Evolutionary conservation across 2,888 invertebrate species (phyloP).

Genomic region (Aphidius colemani): DNA sequence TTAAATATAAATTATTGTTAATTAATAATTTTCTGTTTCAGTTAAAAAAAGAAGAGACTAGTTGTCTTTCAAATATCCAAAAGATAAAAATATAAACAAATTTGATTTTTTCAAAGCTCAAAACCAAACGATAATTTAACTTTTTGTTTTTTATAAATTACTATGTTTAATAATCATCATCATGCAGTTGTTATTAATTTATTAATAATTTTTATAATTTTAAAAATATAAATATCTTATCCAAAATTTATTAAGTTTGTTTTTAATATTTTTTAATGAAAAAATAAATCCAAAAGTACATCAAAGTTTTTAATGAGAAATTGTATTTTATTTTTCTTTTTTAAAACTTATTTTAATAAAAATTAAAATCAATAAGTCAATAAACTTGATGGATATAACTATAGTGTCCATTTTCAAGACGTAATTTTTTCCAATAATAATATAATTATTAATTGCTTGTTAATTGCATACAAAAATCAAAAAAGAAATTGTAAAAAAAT

Average conservation of each 20-base stretch:
- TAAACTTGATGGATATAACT: background rate
- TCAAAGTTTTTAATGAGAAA: background rate
- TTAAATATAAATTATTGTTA: constrained; percentile 3
- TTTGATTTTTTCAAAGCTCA: constrained; percentile 31
- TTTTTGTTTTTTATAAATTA: constrained; percentile 20
- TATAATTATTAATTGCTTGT: constrained; percentile 43
- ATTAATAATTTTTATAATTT: background rate
- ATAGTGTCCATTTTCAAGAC: background rate
- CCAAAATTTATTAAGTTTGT: background rate
- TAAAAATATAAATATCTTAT: constrained; percentile 1
- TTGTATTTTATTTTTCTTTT: background rate
- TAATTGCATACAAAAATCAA: constrained; percentile 43
- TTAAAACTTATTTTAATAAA: background rate
- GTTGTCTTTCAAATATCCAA: constrained; percentile 13
- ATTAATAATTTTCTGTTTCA: constrained; percentile 14
- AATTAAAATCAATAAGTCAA: background rate
- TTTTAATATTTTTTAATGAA: constrained; percentile 5
- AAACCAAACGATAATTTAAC: constrained; percentile 48
- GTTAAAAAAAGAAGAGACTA: constrained; percentile 24
- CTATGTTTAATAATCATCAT: background rate
- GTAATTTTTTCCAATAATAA: constrained; percentile 26
- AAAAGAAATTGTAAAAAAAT: constrained; percentile 9
- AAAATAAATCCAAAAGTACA: background rate
- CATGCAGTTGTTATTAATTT: background rate
- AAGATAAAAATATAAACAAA: constrained; percentile 6